phyloP scores from a whole-genome alignment of 2,113 vertebrate species.

The Oxyruncus cristatus region DNA sequence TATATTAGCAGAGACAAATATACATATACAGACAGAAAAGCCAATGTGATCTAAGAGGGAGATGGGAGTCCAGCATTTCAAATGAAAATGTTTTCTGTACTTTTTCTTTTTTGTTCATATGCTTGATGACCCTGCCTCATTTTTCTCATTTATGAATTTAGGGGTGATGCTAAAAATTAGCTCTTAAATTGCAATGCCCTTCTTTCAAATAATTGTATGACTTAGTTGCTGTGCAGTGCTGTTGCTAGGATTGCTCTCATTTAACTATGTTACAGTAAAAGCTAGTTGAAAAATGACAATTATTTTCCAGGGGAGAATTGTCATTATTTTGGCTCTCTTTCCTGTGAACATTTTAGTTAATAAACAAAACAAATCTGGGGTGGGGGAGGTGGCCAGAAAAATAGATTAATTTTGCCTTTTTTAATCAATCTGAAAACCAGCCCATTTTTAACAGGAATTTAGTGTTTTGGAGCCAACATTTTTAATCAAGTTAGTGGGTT shows the following conservation, averaged over 20 bases:
- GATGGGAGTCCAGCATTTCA: not conserved
- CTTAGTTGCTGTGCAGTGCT: slow-evolving; percentile 1
- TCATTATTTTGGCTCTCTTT: slow-evolving; percentile 44
- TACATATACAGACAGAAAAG: slow-evolving; percentile 4
- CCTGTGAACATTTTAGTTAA: slow-evolving; percentile 4
- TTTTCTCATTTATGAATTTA: slow-evolving; percentile 23
- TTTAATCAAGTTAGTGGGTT: not conserved
- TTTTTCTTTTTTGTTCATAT: not conserved
- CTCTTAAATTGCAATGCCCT: not conserved
- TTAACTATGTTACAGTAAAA: slow-evolving; percentile 5
- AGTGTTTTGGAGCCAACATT: slow-evolving; percentile 30
- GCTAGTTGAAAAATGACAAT: slow-evolving; percentile 26
- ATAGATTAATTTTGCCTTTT: slow-evolving; percentile 27
- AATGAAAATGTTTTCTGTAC: not conserved
- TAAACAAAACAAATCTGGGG: slow-evolving; percentile 9
- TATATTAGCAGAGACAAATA: not conserved
- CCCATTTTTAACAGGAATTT: slow-evolving; percentile 20
- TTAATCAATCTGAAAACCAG: slow-evolving; percentile 12
- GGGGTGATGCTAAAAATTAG: slow-evolving; percentile 12
- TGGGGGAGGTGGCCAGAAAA: not conserved
- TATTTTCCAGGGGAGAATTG: slow-evolving; percentile 14
- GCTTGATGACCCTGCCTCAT: not conserved
- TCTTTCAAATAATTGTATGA: not conserved
- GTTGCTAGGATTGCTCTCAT: not conserved
- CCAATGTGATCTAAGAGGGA: not conserved